Evolutionary conservation across 1,140 invertebrate genomes (phyloP).

Genomic region (Apis florea): DNA sequence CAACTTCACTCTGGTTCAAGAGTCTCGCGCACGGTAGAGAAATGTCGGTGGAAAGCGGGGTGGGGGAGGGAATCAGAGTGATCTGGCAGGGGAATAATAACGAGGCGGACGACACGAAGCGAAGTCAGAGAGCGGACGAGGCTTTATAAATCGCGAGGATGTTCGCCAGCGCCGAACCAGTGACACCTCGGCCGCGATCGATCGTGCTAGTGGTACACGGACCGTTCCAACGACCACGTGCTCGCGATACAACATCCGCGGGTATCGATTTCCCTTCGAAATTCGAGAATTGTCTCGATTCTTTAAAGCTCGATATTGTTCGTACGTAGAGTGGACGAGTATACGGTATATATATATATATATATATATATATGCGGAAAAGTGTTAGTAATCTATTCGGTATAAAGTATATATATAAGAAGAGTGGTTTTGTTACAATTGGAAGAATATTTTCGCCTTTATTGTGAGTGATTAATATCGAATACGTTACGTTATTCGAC

Average conservation of each 20-base stretch:
- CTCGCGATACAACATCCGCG: not conserved
- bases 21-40: slow-evolving; percentile 24
- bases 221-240: slow-evolving; percentile 15
- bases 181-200: slow-evolving; percentile 70
- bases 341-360: too few species aligned
- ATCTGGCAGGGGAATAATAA: slow-evolving; percentile 67
- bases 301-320: not conserved
- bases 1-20: too few species aligned
- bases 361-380: too few species aligned
- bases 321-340: too few species aligned
- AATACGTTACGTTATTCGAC: too few species aligned
- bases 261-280: not conserved
- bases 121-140: slow-evolving; percentile 66
- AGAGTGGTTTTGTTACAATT: too few species aligned
- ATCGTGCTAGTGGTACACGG: slow-evolving; percentile 14
- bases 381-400: too few species aligned
- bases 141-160: slow-evolving; percentile 78
- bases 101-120: slow-evolving; percentile 54
- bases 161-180: slow-evolving; percentile 70
- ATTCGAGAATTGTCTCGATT: too few species aligned
- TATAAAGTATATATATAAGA: too few species aligned
- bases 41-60: slow-evolving; percentile 21
- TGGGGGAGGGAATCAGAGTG: slow-evolving; percentile 51
- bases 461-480: too few species aligned
- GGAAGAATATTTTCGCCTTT: too few species aligned